Conservation (phyloP, 2,797 vertebrate genomes). For the Tenualosa thibaudeaui region DNA sequence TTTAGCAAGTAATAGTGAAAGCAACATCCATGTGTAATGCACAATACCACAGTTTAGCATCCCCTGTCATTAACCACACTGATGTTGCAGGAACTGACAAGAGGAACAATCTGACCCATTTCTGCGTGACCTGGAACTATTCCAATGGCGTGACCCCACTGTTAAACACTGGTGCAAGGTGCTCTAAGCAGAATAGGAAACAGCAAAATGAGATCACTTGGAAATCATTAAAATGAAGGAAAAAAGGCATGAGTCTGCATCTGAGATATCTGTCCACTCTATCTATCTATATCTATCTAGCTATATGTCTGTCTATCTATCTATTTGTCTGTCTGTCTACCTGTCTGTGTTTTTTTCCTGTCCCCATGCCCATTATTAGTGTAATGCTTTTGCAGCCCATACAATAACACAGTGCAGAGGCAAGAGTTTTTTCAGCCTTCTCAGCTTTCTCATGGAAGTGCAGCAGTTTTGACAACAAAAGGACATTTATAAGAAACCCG, state of each 20-base stretch:
- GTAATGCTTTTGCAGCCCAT: neutral
- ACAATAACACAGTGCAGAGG: neutral
- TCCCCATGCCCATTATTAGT: neutral
- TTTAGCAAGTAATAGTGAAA: neutral
- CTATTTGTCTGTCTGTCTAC: neutral
- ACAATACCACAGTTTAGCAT: conserved; percentile 59
- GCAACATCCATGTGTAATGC: conserved; percentile 51
- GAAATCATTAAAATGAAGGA: neutral
- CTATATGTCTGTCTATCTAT: neutral
- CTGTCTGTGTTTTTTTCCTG: neutral
- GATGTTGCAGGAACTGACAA: conserved; percentile 71
- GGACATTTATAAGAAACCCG: neutral
- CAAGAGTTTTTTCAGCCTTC: neutral
- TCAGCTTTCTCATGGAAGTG: no score
- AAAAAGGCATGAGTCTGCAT: neutral
- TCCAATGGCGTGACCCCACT: conserved; percentile 60
- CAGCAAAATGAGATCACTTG: neutral
- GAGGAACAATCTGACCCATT: conserved; percentile 76
- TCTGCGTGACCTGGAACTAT: conserved; percentile 73
- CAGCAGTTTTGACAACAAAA: neutral
- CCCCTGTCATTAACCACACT: conserved; percentile 63
- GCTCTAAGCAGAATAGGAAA: conserved; percentile 50
- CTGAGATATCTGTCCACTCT: neutral
- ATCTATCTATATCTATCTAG: neutral
- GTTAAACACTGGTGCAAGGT: conserved; percentile 46